Evolutionary conservation across 2,888 invertebrate genomes (phyloP), one percentile per base, ranked within the genome.

Genomic region (Hemicrepidius hirtus): DNA sequence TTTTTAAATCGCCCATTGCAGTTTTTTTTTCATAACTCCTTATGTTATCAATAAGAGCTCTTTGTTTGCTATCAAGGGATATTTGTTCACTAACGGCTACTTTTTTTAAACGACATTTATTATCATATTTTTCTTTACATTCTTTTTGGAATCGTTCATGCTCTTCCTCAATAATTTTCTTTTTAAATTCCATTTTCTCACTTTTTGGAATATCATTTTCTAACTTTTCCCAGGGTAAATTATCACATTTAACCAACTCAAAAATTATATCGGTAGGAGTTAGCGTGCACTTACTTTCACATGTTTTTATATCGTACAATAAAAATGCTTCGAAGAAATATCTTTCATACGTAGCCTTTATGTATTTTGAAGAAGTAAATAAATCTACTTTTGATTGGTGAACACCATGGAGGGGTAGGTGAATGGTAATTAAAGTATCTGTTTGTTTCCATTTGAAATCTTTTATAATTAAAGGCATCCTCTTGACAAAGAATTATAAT

Each of bases 381-480:
- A 95, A 84, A 83, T 94, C 92, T 0, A 92, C 90, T 83, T 92
- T 92, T 68, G 90, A 90, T 28, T 88, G 87, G 77, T 88, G 88
- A 0, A 90, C 88, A 5, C 91, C 91, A 80, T 89, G 91, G 60
- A 94, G 82, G 4, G 93, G 92, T 28, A 95, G 89, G 76, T 88
- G 88, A 67, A 96, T 88, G 72, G 90, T 89, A 7, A 95, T 81
- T 40, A 85, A 86, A 41, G 87, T 87, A 12, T 88, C 86, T 0
- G 92, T 92, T 87, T 96, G 94, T 41, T 90, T 90, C 95, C 95
- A 96, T 40, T 89, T 89, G 81, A 88, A 93, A 87, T 95, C 92
- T 87, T 92, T 93, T 0, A 95, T 88, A 77, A 93, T 78, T 77
- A 94, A 90, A n/a, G 93, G 92, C 93, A 94, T 94, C 16, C 32